Percentiles rank a stretch among this genome's conserved stretches.
These are phyloP conservation scores for Amphimallon solstitiale DNA, from an alignment of 2,888 invertebrate species.

Conservation along the genomic window DNA sequence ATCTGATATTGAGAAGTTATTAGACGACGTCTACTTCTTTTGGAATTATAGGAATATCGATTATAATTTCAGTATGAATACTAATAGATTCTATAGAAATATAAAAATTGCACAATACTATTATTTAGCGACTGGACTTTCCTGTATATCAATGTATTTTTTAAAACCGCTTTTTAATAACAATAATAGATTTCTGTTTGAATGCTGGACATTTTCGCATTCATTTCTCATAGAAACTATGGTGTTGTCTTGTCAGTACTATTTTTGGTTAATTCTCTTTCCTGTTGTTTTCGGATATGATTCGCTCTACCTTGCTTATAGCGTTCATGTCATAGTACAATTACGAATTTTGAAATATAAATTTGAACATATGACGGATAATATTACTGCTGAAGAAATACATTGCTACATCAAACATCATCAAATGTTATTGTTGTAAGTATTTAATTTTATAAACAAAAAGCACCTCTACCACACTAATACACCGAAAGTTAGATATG, in stretches of 20 bases:
- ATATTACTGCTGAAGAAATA: conserved; percentile 2
- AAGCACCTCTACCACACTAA: too few species aligned
- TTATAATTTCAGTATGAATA: not conserved
- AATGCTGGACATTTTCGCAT: conserved; percentile 10
- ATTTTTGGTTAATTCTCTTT: conserved; percentile 14
- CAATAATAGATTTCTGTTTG: conserved; percentile 7
- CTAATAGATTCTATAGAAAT: conserved; percentile 1
- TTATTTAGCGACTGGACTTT: not conserved
- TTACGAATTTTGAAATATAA: conserved; percentile 14
- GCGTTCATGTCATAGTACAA: conserved; percentile 5
- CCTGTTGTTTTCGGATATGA: conserved; percentile 15
- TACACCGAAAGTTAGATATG: too few species aligned
- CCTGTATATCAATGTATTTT: conserved; percentile 15
- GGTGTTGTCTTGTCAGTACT: conserved; percentile 2
- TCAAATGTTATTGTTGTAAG: conserved; percentile 33
- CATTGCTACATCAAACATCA: conserved; percentile 26
- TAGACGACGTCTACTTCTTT: conserved; percentile 15
- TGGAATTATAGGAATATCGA: conserved; percentile 2
- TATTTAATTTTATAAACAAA: not conserved
- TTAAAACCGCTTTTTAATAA: conserved; percentile 3
- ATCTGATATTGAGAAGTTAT: conserved; percentile 7
- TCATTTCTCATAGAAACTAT: not conserved
- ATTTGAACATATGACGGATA: not conserved
- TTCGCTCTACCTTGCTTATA: not conserved
- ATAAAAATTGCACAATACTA: conserved; percentile 23